These are phyloP conservation scores for Drosophila phalerata DNA, from an alignment of 2,888 invertebrate species.

Conservation along the genomic window DNA sequence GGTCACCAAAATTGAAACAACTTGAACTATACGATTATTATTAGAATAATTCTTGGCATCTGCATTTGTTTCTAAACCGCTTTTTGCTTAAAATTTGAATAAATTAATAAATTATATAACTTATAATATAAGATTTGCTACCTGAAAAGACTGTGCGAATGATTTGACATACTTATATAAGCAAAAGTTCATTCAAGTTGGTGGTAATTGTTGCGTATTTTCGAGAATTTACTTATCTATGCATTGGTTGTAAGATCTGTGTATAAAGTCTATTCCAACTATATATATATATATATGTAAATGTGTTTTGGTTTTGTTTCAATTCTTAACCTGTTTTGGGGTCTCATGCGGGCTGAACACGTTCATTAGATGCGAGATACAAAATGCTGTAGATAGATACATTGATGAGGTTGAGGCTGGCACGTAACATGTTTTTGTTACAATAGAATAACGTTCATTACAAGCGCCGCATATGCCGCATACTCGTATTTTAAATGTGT, in stretches of 20 bases:
- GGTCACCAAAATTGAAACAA: slow-evolving; percentile 21
- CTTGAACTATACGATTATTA: slow-evolving; percentile 1
- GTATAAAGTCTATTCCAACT: slow-evolving; percentile 3
- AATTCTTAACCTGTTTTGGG: slow-evolving; percentile 40
- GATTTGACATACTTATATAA: slow-evolving; percentile 12
- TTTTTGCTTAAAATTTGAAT: slow-evolving; percentile 9
- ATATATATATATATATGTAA: not conserved
- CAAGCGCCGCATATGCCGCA: slow-evolving; percentile 7
- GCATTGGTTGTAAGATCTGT: slow-evolving; percentile 8
- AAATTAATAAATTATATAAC: slow-evolving; percentile 16
- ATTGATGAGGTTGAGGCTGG: slow-evolving; percentile 8
- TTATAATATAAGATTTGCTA: slow-evolving; percentile 11
- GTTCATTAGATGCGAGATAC: slow-evolving; percentile 32
- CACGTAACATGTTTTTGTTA: slow-evolving; percentile 37
- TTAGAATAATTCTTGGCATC: slow-evolving; percentile 35
- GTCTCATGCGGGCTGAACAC: slow-evolving; percentile 29
- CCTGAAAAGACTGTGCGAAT: not conserved
- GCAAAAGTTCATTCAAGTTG: slow-evolving; percentile 6
- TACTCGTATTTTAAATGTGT: slow-evolving; percentile 25
- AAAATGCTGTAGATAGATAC: slow-evolving; percentile 9
- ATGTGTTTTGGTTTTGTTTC: not conserved
- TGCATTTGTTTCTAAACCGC: slow-evolving; percentile 9
- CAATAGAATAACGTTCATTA: slow-evolving; percentile 35
- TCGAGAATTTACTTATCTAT: slow-evolving; percentile 6
- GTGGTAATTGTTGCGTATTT: slow-evolving; percentile 15